These are phyloP conservation scores for Ceratoteleas bidentatus DNA, from an alignment of 1,140 invertebrate genomes.

Conservation along the genomic window DNA sequence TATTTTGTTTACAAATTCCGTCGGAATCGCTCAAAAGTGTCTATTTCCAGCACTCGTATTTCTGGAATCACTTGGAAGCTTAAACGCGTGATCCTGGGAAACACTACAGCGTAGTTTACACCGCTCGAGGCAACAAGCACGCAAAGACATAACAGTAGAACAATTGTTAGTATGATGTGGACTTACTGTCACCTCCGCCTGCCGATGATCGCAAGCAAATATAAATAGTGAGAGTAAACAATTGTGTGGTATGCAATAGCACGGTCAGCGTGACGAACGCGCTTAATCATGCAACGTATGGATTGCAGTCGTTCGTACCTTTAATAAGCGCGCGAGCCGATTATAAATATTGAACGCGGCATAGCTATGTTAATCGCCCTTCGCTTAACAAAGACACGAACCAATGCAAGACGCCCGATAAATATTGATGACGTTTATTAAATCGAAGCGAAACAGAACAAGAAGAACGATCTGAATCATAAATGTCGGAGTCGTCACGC, in stretches of 20 bases:
- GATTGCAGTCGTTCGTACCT: conserved; percentile 46
- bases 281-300: conserved; percentile 65
- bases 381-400: conserved; percentile 43
- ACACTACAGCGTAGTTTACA: conserved; percentile 61
- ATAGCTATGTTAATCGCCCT: conserved; percentile 52
- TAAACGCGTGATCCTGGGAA: conserved; percentile 45
- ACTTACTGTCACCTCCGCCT: conserved; percentile 79
- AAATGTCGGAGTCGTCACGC: conserved; percentile 19
- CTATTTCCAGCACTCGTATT: too few species aligned
- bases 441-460: conserved; percentile 47
- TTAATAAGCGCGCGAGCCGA: conserved; percentile 42
- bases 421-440: conserved; percentile 51
- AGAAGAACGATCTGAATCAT: conserved; percentile 16
- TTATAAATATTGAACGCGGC: conserved; percentile 60
- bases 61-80: not conserved
- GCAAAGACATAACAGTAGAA: conserved; percentile 67
- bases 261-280: conserved; percentile 60
- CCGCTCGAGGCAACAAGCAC: conserved; percentile 44
- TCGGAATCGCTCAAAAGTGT: too few species aligned
- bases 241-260: conserved; percentile 68
- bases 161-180: conserved; percentile 71
- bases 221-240: conserved; percentile 75
- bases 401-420: conserved; percentile 40
- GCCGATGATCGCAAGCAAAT: conserved; percentile 74
- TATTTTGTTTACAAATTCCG: too few species aligned